Evolutionary conservation across 2,113 vertebrate genomes (phyloP), one percentile per base, ranked within the genome.

Genomic region (Cololabis saira): DNA sequence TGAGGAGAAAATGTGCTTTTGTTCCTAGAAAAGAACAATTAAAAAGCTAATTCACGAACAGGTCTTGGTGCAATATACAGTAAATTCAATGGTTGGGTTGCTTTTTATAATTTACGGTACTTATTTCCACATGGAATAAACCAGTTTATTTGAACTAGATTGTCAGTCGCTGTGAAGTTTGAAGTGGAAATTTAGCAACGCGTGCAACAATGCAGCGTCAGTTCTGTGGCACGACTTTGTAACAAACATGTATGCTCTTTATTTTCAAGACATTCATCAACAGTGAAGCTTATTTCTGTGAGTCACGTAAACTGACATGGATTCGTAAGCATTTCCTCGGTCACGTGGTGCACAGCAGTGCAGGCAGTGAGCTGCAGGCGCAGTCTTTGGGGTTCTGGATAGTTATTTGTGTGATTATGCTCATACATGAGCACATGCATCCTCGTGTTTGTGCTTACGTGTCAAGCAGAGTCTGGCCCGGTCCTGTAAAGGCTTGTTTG

Each of bases 401-500:
- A 57, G 43, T 55, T 24, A 2, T 76, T 55, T 75, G 61, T 67
- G 71, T 53, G 44, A 40, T 64, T 60, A 55, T 55, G 54, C 48
- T 27, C 24, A 27, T 27, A 27, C 24, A 27, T 27, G 5, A 27
- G 24, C 24, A 27, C 24, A 27, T 27, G 5, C 24, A 27, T 12
- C 16, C 19, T 45, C 54, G 15, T 50, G 50, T 44, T 8, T 63
- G 37, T 19, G 21, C 17, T 50, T 1, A 5, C 57, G 37, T 11
- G 5, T 67, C 56, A 53, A 57, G 56, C 10, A 19, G 27, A 66
- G 48, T 69, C 17, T 17, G 22, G 17, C n/a, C 37, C 55, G 58
- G 30, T 69, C 53, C 22, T 74, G 56, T 70, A 40, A 33, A 42
- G 41, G 42, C 56, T 71, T 64, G 68, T 60, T 76, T 21, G 55